Conservation (phyloP, 2,113 vertebrate genomes). For the Gymnogyps californianus region DNA sequence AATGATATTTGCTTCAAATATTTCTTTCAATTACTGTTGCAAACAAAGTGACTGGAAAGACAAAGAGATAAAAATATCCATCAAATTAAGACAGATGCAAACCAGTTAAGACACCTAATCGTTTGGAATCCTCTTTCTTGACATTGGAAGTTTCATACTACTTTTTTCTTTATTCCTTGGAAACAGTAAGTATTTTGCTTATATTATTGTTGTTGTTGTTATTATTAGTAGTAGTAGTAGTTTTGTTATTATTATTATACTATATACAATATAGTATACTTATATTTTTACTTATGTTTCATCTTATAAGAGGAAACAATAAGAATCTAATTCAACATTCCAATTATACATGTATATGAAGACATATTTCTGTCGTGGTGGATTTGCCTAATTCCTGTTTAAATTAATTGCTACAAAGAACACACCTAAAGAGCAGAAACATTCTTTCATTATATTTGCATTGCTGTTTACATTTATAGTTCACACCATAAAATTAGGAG, state of each 20-base stretch:
- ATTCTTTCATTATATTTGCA: not conserved
- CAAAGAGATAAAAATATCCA: not conserved
- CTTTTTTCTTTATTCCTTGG: not conserved
- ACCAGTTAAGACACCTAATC: not conserved
- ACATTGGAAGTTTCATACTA: not conserved
- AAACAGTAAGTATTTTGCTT: not conserved
- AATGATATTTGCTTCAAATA: not conserved
- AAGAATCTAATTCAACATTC: not conserved
- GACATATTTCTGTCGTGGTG: not conserved
- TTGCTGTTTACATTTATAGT: not conserved
- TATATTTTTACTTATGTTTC: not conserved
- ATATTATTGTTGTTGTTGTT: not conserved
- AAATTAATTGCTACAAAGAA: not conserved
- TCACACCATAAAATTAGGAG: not conserved
- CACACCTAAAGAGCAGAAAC: not conserved
- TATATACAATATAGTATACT: not conserved
- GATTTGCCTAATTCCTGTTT: not conserved
- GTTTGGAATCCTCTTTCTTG: not conserved
- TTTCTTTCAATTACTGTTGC: not conserved
- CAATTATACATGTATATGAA: not conserved
- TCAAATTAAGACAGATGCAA: not conserved
- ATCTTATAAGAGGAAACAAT: not conserved
- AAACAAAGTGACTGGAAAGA: not conserved
- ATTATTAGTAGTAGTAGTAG: rapidly evolving
- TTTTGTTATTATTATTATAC: not conserved